Conservation (phyloP, 2,797 vertebrate genomes). For the Meda fulgida region DNA sequence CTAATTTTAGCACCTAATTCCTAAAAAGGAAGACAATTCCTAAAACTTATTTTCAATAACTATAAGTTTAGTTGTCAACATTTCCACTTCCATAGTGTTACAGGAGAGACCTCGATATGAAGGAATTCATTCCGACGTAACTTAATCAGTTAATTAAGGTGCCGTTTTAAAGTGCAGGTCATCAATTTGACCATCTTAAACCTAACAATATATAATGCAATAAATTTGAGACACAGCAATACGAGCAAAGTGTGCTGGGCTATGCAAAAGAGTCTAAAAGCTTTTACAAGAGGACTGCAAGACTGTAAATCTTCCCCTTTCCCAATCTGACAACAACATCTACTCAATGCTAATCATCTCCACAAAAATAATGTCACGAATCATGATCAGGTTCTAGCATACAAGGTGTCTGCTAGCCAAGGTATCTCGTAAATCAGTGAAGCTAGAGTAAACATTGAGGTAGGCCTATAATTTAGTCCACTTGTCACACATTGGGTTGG, state of each 20-base stretch:
- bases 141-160: slow-evolving; percentile 32
- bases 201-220: slow-evolving; percentile 15
- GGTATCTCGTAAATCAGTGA: slow-evolving; percentile 55
- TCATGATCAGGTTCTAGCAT: neutral
- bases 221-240: slow-evolving; percentile 20
- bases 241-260: slow-evolving; percentile 19
- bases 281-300: slow-evolving; percentile 19
- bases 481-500: slow-evolving; percentile 11
- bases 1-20: neutral
- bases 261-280: slow-evolving; percentile 25
- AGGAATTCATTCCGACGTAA: slow-evolving; percentile 2
- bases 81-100: neutral
- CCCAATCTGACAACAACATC: slow-evolving; percentile 21
- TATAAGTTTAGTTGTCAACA: neutral
- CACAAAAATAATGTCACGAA: neutral
- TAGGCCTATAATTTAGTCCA: slow-evolving; percentile 3
- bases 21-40: neutral
- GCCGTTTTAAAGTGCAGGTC: slow-evolving; percentile 8
- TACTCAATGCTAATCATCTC: slow-evolving; percentile 21
- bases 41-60: neutral
- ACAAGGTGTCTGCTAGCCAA: neutral
- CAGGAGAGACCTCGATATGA: neutral
- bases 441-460: slow-evolving; percentile 53
- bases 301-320: slow-evolving; percentile 5
- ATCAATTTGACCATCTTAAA: slow-evolving; percentile 20